Percentiles rank a stretch among this genome's conserved stretches.
phyloP scores from a whole-genome alignment of 1,140 invertebrate genomes.

The Drosophila obscura region DNA sequence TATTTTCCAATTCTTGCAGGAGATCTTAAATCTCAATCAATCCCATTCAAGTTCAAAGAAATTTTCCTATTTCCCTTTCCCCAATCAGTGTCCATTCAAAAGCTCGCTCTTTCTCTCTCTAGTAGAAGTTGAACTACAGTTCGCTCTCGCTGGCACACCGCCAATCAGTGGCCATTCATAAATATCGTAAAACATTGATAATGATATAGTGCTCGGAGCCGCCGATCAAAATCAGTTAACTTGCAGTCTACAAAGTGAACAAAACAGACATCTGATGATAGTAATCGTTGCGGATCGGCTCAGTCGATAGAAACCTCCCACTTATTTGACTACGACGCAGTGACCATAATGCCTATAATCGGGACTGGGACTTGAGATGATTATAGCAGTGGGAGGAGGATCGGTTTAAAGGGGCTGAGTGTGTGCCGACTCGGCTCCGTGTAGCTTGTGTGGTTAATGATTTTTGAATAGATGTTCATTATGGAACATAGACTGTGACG shows the following conservation, averaged over 20 bases:
- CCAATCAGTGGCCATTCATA: conserved; percentile 4
- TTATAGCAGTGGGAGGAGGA: conserved; percentile 16
- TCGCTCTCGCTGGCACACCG: no score
- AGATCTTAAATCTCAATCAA: no score
- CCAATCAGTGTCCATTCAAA: no score
- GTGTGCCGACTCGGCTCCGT: neutral
- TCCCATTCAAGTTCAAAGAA: no score
- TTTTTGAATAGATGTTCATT: neutral
- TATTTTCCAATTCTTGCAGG: no score
- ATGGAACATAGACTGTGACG: conserved; percentile 1
- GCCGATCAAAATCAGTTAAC: conserved; percentile 16
- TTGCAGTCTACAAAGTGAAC: conserved; percentile 7
- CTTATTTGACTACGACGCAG: conserved; percentile 34
- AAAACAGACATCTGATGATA: conserved; percentile 23
- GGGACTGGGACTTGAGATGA: conserved; percentile 8
- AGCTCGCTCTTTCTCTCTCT: no score
- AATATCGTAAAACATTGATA: conserved; percentile 1
- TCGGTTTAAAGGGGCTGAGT: conserved; percentile 7
- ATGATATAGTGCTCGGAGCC: neutral
- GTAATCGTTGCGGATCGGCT: conserved; percentile 15
- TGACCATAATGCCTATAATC: conserved; percentile 34
- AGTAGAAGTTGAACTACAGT: no score
- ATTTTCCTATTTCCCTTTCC: no score
- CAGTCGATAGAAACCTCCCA: conserved; percentile 27
- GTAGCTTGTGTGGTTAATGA: neutral